phyloP scores from a whole-genome alignment of 2,797 vertebrate species.

The Melanotaenia pygmaea region DNA sequence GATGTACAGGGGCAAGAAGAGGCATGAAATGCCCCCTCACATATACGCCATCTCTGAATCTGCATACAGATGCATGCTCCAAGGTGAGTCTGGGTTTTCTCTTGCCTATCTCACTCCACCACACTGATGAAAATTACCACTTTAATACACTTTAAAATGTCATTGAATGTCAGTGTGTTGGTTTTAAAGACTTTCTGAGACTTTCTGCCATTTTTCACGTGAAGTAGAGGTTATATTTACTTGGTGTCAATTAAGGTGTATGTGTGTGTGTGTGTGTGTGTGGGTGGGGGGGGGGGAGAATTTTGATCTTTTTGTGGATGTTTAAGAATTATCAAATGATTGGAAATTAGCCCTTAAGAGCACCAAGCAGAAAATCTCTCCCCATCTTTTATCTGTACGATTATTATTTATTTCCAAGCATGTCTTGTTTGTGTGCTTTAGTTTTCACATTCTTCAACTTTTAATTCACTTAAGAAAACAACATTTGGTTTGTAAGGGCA shows the following conservation, averaged over 20 bases:
- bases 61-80: constrained; percentile 98
- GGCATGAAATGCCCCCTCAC: constrained; percentile 98
- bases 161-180: constrained; percentile 12
- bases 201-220: neutral
- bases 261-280: no score
- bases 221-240: neutral
- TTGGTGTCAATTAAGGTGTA: neutral
- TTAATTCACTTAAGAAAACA: neutral
- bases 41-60: constrained; percentile 99
- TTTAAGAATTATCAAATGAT: neutral
- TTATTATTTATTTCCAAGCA: neutral
- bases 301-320: neutral
- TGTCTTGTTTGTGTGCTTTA: neutral
- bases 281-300: neutral
- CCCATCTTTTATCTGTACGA: neutral
- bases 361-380: no score
- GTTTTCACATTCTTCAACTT: neutral
- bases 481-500: constrained; percentile 11
- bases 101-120: constrained; percentile 1
- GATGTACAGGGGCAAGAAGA: constrained; percentile 99
- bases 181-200: neutral
- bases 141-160: constrained; percentile 10
- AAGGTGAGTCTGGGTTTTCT: constrained; percentile 83
- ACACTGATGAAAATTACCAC: neutral
- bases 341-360: neutral